Evolutionary conservation across 1,140 invertebrate species (phyloP).

Genomic region (Sitodiplosis mosellana): DNA sequence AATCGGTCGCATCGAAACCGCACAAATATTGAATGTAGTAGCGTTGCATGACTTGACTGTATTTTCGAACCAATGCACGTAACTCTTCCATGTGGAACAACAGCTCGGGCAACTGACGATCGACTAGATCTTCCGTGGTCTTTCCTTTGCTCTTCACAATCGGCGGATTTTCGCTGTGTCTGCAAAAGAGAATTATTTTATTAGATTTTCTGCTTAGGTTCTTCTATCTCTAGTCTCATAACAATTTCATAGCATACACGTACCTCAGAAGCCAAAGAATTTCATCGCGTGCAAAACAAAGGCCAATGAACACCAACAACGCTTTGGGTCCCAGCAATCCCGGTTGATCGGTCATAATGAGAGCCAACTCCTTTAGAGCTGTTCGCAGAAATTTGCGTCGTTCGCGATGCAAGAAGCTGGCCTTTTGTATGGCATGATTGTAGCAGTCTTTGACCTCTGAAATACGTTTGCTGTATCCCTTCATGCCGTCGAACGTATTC

Average conservation of each 20-base stretch:
- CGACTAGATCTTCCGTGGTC: constrained; percentile 73
- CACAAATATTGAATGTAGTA: constrained; percentile 96
- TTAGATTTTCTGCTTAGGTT: neutral
- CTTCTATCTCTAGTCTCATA: neutral
- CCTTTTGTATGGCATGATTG: constrained; percentile 72
- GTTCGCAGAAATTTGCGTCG: constrained; percentile 90
- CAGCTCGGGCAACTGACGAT: constrained; percentile 89
- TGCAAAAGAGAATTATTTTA: neutral
- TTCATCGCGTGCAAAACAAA: constrained; percentile 91
- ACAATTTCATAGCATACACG: too few species aligned
- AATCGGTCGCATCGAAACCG: constrained; percentile 82
- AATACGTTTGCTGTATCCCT: constrained; percentile 82
- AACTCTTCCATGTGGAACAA: constrained; percentile 97
- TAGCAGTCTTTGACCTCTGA: constrained; percentile 91
- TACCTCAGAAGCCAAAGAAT: constrained; percentile 81
- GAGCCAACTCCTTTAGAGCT: constrained; percentile 82
- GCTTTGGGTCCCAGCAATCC: constrained; percentile 92
- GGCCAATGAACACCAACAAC: constrained; percentile 89
- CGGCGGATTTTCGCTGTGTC: constrained; percentile 86
- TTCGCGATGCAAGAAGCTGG: constrained; percentile 80
- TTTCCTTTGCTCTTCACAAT: constrained; percentile 66
- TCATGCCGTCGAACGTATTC: constrained; percentile 84
- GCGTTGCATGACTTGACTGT: constrained; percentile 90
- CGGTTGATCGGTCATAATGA: constrained; percentile 94
- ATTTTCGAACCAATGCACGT: constrained; percentile 78